phyloP scores from a whole-genome alignment of 1,140 invertebrate species.

The Aphidius ervi region DNA sequence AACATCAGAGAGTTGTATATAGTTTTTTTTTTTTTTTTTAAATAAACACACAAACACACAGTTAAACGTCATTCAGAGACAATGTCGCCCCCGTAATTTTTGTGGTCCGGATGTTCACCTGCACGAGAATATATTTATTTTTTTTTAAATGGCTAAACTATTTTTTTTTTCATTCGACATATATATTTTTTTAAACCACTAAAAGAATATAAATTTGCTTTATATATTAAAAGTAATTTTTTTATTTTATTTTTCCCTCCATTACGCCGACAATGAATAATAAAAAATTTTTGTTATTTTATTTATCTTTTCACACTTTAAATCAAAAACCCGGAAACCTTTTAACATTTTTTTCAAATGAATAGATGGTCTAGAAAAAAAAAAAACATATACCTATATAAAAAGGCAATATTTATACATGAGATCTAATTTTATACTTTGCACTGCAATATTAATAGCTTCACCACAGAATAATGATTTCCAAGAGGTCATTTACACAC shows the following conservation, averaged over 20 bases:
- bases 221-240: too few relatives aligned
- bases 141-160: neutral
- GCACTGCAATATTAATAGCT: constrained; percentile 2
- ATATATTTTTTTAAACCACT: too few relatives aligned
- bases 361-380: neutral
- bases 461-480: constrained; percentile 1
- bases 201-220: too few relatives aligned
- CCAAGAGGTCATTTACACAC: constrained; percentile 4
- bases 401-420: neutral
- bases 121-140: constrained; percentile 8
- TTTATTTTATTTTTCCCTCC: too few relatives aligned
- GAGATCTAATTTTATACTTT: constrained; percentile 11
- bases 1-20: too few relatives aligned
- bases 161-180: too few relatives aligned
- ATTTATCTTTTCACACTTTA: too few relatives aligned
- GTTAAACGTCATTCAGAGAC: constrained; percentile 5
- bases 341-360: too few relatives aligned
- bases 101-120: constrained; percentile 25
- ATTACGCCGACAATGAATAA: too few relatives aligned
- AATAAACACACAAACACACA: neutral
- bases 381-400: neutral
- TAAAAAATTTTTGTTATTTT: too few relatives aligned
- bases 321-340: too few relatives aligned
- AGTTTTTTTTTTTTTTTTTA: neutral
- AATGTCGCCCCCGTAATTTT: constrained; percentile 29